Base-by-base conservation (phyloP, 2,797 vertebrate species). In the Lepus oiostolus region DNA sequence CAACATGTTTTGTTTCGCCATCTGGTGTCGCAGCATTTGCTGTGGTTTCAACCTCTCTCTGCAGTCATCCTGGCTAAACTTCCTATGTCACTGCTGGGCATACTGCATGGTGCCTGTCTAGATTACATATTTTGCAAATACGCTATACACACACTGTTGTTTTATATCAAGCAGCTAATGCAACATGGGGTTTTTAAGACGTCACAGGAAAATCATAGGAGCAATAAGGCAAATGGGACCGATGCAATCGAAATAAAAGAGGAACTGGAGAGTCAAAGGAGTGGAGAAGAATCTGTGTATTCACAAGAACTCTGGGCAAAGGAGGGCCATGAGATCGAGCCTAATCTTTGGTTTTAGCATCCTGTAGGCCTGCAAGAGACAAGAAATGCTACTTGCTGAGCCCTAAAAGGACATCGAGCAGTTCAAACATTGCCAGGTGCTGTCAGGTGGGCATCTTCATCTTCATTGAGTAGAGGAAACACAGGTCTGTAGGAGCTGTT, bases 1-100 rank as follows among this genome's bases (percentile, higher is more conserved):
- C 21, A 7, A 13, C 21, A 17, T 35, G 74, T 92, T 91, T 95
- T 89, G 82, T 80, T 91, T 85, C 19, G 10, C 65, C 92, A 80
- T 10, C 82, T 95, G 85, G 60, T 32, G 1, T 47, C 76, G 21
- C 50, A 79, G 38, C 89, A 62, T 11, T 14, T 28, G 6, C 54
- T 11, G 13, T 26, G 42, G 58, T 80, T 85, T 70, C 88, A 21
- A 10, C 60, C 22, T 80, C 26, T 19, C 35, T 72, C 19, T 35
- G 8, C 50, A 13, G 7, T 26, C 42, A 7, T 54, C 28, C 70
- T 52, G 35, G 12, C 35, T 67, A 13, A 62, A 38, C 10, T 35
- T 42, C 42, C 10, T 16, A 32, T 1, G 13, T 32, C 47, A 47
- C 52, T 4, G 0, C 21, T 42, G 10, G 12, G 8, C 9, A 5